phyloP scores from a whole-genome alignment of 2,113 vertebrate species.

The Siniperca knerii region DNA sequence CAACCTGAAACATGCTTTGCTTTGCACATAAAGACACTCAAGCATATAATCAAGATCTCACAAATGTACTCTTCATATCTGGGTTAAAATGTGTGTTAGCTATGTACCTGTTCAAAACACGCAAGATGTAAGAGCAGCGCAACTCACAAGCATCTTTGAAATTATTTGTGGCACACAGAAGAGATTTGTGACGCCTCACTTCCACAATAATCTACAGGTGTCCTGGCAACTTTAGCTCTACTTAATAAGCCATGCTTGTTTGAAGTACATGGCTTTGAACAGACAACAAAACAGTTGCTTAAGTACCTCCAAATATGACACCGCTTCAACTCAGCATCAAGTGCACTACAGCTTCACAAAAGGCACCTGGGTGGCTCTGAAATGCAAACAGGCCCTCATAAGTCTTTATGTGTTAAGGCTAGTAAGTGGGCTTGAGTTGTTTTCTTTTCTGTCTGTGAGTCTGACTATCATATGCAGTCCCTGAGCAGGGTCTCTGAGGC shows the following conservation, averaged over 20 bases:
- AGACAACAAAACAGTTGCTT: conserved; percentile 79
- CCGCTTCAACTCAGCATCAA: conserved; percentile 79
- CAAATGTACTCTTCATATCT: conserved; percentile 54
- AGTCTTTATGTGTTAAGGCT: conserved; percentile 74
- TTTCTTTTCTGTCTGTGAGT: conserved; percentile 64
- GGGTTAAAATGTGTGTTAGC: conserved; percentile 46
- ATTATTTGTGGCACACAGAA: conserved; percentile 71
- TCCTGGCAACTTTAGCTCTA: conserved; percentile 78
- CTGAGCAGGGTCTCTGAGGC: conserved; percentile 50
- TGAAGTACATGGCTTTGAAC: conserved; percentile 80
- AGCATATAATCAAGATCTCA: conserved; percentile 47
- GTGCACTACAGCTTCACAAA: conserved; percentile 77
- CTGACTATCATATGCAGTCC: conserved; percentile 56
- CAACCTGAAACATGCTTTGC: conserved; percentile 30
- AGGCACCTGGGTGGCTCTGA: conserved; percentile 80
- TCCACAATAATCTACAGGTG: conserved; percentile 78
- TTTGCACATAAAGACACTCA: conserved; percentile 37
- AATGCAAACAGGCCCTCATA: conserved; percentile 80
- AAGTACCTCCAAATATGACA: conserved; percentile 80
- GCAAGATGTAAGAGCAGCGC: conserved; percentile 47
- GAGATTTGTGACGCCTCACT: conserved; percentile 68
- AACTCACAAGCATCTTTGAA: conserved; percentile 63
- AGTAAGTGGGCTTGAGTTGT: conserved; percentile 70
- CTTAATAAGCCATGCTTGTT: conserved; percentile 77
- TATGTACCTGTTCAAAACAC: conserved; percentile 52